Conservation (phyloP, 1,140 invertebrate genomes). For the Drosophila asahinai region DNA sequence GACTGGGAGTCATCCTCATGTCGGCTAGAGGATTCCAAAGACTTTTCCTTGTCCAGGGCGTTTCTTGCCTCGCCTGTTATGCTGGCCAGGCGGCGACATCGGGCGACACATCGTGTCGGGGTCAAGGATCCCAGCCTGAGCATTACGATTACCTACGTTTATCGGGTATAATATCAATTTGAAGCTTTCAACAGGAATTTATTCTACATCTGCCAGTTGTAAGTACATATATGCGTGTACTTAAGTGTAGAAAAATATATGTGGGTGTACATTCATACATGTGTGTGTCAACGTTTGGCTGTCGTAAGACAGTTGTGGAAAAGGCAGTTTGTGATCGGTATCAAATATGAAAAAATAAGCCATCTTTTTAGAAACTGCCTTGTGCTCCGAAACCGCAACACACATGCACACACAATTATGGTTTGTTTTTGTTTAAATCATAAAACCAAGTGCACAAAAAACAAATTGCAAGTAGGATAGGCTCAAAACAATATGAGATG, state of each 20-base stretch:
- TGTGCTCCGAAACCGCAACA: too few relatives aligned
- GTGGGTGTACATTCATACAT: constrained; percentile 12
- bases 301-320: constrained; percentile 34
- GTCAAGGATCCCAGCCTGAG: constrained; percentile 23
- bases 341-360: background rate
- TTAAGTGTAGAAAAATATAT: constrained; percentile 41
- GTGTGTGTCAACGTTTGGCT: constrained; percentile 28
- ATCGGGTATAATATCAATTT: constrained; percentile 9
- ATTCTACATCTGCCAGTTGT: constrained; percentile 58
- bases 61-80: constrained; percentile 10
- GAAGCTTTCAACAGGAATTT: constrained; percentile 70
- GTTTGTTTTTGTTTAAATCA: background rate
- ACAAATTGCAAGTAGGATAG: constrained; percentile 62
- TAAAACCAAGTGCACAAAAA: constrained; percentile 68
- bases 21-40: background rate
- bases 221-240: constrained; percentile 25
- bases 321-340: constrained; percentile 28
- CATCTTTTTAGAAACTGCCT: too few relatives aligned
- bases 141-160: constrained; percentile 8
- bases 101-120: constrained; percentile 87
- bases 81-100: constrained; percentile 6
- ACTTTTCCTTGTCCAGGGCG: constrained; percentile 8
- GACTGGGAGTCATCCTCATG: background rate
- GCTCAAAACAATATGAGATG: constrained; percentile 38
- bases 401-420: too few relatives aligned